Percentiles rank a stretch among this genome's conserved stretches.
These are phyloP conservation scores for Pseudomugil tenellus DNA, from an alignment of 2,797 vertebrate species.

Conservation along the genomic window DNA sequence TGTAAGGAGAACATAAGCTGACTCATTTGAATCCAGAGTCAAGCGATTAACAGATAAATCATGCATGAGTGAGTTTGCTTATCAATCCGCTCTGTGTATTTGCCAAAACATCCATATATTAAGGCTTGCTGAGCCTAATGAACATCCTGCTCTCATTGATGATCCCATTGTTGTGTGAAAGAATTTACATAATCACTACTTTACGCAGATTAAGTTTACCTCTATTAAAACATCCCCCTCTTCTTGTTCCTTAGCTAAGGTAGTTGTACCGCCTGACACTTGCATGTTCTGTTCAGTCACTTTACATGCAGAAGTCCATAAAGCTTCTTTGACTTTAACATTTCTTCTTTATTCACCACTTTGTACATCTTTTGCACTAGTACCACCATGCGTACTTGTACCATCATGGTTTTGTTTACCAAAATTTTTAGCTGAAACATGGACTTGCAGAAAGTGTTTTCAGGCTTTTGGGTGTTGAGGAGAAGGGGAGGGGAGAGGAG, in stretches of 20 bases:
- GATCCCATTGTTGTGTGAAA: conserved; percentile 74
- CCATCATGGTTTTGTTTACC: conserved; percentile 72
- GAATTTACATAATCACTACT: conserved; percentile 80
- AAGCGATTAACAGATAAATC: conserved; percentile 63
- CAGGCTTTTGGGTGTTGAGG: conserved; percentile 58
- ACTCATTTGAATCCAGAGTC: conserved; percentile 66
- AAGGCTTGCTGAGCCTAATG: conserved; percentile 76
- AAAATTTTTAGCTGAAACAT: conserved; percentile 79
- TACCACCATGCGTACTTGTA: conserved; percentile 50
- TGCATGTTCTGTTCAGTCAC: conserved; percentile 47
- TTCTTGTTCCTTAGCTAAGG: conserved; percentile 39
- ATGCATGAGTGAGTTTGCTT: conserved; percentile 70
- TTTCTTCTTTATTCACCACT: conserved; percentile 37
- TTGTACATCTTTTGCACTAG: conserved; percentile 40
- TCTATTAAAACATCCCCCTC: conserved; percentile 65
- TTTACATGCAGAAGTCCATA: conserved; percentile 38
- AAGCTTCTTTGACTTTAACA: conserved; percentile 19
- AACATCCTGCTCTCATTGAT: conserved; percentile 81
- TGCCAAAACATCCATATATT: conserved; percentile 75
- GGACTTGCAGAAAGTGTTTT: conserved; percentile 68
- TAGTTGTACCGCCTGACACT: conserved; percentile 43
- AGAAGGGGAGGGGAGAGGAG: conserved; percentile 35
- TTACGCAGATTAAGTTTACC: conserved; percentile 75
- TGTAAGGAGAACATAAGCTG: conserved; percentile 57
- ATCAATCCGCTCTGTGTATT: conserved; percentile 72